Percentiles rank a stretch among this genome's conserved stretches.
Conservation (phyloP, 2,797 vertebrate genomes). For the Lerista edwardsae region DNA sequence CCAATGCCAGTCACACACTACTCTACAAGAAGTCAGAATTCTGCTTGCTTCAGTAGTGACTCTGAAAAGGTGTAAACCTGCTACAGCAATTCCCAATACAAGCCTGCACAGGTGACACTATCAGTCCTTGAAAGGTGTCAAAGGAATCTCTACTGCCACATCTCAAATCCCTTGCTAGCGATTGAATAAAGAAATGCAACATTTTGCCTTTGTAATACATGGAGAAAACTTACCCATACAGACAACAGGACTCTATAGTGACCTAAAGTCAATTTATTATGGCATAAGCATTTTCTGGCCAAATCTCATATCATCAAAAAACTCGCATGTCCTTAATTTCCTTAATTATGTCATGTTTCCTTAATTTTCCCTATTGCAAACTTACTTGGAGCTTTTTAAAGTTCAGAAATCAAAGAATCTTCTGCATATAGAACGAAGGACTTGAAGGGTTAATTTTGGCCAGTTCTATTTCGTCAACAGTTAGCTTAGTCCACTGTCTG, state of each 20-base stretch:
- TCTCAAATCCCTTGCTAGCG: too few species aligned
- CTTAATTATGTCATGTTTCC: too few species aligned
- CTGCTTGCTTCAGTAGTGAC: not conserved
- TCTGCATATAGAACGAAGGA: not conserved
- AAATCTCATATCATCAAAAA: too few species aligned
- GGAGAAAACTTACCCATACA: too few species aligned
- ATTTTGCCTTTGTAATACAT: too few species aligned
- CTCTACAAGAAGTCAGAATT: not conserved
- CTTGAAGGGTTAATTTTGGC: not conserved
- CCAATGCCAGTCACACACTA: not conserved
- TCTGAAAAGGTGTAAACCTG: not conserved
- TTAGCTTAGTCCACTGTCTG: not conserved
- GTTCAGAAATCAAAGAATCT: too few species aligned
- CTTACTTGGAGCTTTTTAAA: not conserved
- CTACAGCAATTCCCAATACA: not conserved
- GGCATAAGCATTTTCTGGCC: not conserved
- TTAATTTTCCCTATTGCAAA: not conserved
- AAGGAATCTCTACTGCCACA: too few species aligned
- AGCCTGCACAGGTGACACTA: too few species aligned
- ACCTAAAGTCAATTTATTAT: not conserved
- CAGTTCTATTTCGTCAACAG: not conserved
- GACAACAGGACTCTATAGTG: too few species aligned
- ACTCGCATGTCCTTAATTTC: not conserved
- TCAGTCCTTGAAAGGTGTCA: too few species aligned
- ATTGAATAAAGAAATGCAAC: too few species aligned